Conservation (phyloP, 35 echinoderm and acorn worm species). For the Holothuria glaberrima region DNA sequence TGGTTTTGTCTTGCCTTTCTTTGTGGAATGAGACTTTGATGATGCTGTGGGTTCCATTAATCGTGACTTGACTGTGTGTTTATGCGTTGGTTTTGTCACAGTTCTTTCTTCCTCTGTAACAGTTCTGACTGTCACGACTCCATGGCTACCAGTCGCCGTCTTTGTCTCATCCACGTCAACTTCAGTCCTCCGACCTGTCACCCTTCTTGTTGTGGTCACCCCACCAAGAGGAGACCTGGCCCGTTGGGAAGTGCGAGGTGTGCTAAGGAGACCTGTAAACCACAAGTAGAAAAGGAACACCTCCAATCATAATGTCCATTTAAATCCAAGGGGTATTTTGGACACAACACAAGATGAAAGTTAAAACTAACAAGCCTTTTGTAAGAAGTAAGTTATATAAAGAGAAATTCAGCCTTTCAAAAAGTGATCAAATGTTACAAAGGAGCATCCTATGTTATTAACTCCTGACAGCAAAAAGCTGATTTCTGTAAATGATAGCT, state of each 20-base stretch:
- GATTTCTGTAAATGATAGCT: too few species aligned
- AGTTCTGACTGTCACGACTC: constrained; percentile 87
- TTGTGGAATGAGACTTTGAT: neutral
- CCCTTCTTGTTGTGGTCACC: constrained; percentile 57
- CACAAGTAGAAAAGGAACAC: too few species aligned
- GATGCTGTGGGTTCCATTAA: constrained; percentile 58
- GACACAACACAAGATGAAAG: too few species aligned
- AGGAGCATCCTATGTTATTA: too few species aligned
- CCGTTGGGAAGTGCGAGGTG: constrained; percentile 44
- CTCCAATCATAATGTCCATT: too few species aligned
- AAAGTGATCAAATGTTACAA: too few species aligned
- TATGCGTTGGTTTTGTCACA: constrained; percentile 74
- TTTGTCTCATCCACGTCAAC: constrained; percentile 58
- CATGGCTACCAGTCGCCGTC: constrained; percentile 55
- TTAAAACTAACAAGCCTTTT: too few species aligned
- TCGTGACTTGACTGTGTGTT: constrained; percentile 11
- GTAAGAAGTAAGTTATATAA: too few species aligned
- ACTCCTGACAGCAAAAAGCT: too few species aligned
- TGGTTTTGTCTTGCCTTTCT: constrained; percentile 5
- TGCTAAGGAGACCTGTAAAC: neutral
- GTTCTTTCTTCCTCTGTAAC: constrained; percentile 85
- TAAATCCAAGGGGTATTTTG: too few species aligned
- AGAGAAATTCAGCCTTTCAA: too few species aligned
- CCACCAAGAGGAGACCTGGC: constrained; percentile 47
- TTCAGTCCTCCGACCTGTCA: constrained; percentile 64